Evolutionary conservation across 2,888 invertebrate species (phyloP).

Genomic region (Pomacea canaliculata): DNA sequence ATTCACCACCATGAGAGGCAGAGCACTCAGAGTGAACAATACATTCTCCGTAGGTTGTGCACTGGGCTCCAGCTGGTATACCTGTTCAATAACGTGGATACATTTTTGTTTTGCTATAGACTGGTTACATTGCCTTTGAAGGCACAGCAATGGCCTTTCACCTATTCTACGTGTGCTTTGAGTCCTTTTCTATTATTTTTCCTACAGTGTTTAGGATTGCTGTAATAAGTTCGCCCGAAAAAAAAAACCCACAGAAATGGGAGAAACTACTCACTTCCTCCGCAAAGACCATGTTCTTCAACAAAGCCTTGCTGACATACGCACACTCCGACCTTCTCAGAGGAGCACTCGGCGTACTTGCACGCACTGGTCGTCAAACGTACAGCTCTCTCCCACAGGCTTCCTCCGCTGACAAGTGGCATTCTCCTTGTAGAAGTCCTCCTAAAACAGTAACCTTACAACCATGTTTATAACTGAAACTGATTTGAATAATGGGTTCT

Average conservation of each 20-base stretch:
- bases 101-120: neutral
- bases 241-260: too few species aligned
- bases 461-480: too few species aligned
- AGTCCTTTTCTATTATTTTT: too few species aligned
- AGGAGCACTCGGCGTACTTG: conserved; percentile 23
- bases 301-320: conserved; percentile 29
- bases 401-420: conserved; percentile 10
- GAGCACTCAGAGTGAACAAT: conserved; percentile 29
- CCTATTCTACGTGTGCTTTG: too few species aligned
- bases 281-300: conserved; percentile 25
- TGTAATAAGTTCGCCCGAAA: too few species aligned
- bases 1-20: conserved; percentile 7
- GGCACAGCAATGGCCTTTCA: too few species aligned
- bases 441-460: neutral
- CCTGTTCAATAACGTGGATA: neutral
- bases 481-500: too few species aligned
- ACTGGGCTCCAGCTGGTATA: conserved; percentile 7
- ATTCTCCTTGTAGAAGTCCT: conserved; percentile 28
- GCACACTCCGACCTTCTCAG: conserved; percentile 22
- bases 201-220: too few species aligned
- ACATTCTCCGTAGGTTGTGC: conserved; percentile 26
- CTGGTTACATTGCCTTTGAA: too few species aligned
- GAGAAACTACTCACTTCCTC: conserved; percentile 10
- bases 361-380: conserved; percentile 22
- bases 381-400: conserved; percentile 14